A percentile compares a stretch with the other conserved stretches of the same genome.
Conservation (phyloP, 2,888 invertebrate genomes). For the Mesodorylaimus sp. region DNA sequence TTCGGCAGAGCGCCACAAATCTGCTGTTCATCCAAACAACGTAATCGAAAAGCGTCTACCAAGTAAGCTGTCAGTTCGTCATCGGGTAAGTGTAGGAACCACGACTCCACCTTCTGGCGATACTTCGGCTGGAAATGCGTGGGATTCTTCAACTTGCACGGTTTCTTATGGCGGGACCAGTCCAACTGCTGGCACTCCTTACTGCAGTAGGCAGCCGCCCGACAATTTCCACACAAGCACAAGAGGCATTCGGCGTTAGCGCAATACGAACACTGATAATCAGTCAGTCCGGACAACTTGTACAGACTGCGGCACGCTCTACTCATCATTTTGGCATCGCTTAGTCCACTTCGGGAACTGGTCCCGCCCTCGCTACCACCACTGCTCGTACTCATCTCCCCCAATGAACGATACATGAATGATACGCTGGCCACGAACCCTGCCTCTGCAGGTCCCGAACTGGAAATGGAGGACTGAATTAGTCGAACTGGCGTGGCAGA, state of each 20-base stretch:
- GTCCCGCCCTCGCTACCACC: too few relatives aligned
- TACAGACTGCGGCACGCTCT: not conserved
- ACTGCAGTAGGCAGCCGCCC: constrained; percentile 7
- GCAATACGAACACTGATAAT: constrained; percentile 4
- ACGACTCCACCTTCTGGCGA: not conserved
- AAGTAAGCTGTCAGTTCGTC: not conserved
- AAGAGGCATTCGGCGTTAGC: constrained; percentile 1
- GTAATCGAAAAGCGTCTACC: constrained; percentile 1
- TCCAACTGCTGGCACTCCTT: constrained; percentile 8
- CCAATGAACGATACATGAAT: too few relatives aligned
- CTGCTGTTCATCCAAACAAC: too few relatives aligned
- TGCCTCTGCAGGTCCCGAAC: too few relatives aligned
- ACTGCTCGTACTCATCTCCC: too few relatives aligned
- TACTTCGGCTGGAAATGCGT: constrained; percentile 3
- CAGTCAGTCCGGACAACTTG: not conserved
- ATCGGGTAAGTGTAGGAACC: constrained; percentile 1
- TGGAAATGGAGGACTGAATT: too few relatives aligned
- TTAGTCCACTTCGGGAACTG: too few relatives aligned
- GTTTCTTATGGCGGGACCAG: constrained; percentile 5
- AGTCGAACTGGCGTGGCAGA: too few relatives aligned
- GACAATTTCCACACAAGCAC: constrained; percentile 7
- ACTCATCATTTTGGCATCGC: too few relatives aligned
- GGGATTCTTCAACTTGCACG: constrained; percentile 6
- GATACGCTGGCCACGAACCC: too few relatives aligned
- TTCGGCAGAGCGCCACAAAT: not conserved